These are phyloP conservation scores for Scrobipalpa costella DNA, from an alignment of 2,888 invertebrate genomes.

Conservation along the genomic window DNA sequence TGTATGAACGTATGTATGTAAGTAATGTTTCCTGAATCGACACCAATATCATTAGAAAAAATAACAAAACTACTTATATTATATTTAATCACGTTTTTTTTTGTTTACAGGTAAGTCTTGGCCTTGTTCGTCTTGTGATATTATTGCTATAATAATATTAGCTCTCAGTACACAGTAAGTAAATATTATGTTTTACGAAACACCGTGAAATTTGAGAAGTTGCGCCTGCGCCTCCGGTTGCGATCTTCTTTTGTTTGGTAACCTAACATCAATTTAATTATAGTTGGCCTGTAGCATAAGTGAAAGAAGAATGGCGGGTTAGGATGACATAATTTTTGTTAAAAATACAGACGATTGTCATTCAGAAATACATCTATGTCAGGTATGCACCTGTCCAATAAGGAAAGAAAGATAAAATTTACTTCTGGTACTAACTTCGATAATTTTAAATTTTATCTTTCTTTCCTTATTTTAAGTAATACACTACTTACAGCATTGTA, in stretches of 20 bases:
- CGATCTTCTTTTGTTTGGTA: constrained; percentile 40
- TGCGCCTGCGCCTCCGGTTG: constrained; percentile 15
- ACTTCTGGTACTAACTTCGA: too few species aligned
- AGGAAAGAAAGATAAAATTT: too few species aligned
- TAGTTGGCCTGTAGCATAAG: constrained; percentile 36
- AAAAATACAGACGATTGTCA: too few species aligned
- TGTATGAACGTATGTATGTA: too few species aligned
- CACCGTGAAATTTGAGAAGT: not conserved
- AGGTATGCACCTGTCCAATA: too few species aligned
- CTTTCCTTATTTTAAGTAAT: too few species aligned
- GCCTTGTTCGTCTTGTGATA: constrained; percentile 24
- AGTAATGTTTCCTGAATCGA: too few species aligned
- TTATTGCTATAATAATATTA: constrained; percentile 10
- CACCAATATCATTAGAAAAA: too few species aligned
- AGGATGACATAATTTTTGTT: too few species aligned
- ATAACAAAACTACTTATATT: not conserved
- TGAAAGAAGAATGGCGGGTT: constrained; percentile 22
- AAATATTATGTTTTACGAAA: constrained; percentile 16
- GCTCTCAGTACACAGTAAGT: not conserved
- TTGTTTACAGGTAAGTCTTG: constrained; percentile 29
- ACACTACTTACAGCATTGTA: too few species aligned
- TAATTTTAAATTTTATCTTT: too few species aligned
- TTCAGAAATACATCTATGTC: too few species aligned
- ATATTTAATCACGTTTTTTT: constrained; percentile 13
- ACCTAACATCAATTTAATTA: constrained; percentile 43